Evolutionary conservation across 1,140 invertebrate genomes (phyloP), one percentile per base, ranked within the genome.

Genomic region (Drosophila kohkoa): DNA sequence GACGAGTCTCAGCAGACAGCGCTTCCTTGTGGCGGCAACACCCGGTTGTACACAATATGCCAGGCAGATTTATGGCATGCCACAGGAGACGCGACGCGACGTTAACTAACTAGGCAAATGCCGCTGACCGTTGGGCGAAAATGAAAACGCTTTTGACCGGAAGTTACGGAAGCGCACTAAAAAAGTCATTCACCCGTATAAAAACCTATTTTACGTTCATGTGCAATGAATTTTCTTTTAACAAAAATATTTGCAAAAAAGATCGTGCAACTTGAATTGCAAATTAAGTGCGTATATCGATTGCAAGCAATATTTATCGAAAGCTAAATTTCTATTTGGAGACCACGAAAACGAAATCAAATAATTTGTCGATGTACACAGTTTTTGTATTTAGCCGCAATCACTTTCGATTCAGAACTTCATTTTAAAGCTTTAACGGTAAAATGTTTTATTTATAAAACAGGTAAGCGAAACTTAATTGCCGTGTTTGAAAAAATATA

Each of bases 161-260:
- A 91, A 90, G 79, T 72, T 75, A 72, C 78, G 85, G 82, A 91
- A 91, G 83, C 75, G 75, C 79, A 89, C 75, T 63, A 74, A 82
- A 89, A 85, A 81, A 92, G 90, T 92, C 90, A 91, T 92, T 91
- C 90, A 92, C 90, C 90, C 82, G 87, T 79, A 79, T 59, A 76
- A 85, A 86, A 88, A 73, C 76, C 63, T 70, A 52, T 59, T 79
- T 77, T 74, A 69, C 78, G 76, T 78, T 74, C 82, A 32, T 70
- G 51, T 75, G 69, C 72, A 46, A 35, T 20, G 15, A 3, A 38
- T 48, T 62, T 62, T 52, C 5, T 52, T 62, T 52, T 1, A 3
- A 38, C 6, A 16, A 11, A 38, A 25, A 25, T 25, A 25, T 25
- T 25, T 25, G 35, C 25, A 3, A 58, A 51, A 38, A 41, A 2